Conservation (phyloP, 2,888 invertebrate genomes). For the Flexamia atlantica region DNA sequence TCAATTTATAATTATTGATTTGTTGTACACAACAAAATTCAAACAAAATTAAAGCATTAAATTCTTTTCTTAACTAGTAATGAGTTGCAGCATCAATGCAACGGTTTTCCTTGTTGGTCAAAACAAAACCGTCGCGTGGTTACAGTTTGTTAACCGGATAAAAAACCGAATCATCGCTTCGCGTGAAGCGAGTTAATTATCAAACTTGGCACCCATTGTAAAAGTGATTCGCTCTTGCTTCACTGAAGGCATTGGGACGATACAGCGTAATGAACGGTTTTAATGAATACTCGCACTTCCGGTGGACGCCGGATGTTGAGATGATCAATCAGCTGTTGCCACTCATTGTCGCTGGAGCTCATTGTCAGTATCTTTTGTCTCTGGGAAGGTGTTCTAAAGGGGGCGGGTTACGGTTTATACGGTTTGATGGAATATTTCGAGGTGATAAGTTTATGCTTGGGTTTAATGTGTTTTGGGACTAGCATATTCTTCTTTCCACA, state of each 20-base stretch:
- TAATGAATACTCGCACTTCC: constrained; percentile 43
- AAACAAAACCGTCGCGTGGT: too few species aligned
- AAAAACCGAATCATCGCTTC: constrained; percentile 14
- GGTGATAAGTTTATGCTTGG: too few species aligned
- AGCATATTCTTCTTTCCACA: too few species aligned
- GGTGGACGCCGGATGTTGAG: constrained; percentile 43
- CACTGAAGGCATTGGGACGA: constrained; percentile 27
- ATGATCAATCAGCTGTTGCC: constrained; percentile 34
- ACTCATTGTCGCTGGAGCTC: background rate
- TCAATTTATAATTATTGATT: too few species aligned
- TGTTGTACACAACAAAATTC: too few species aligned
- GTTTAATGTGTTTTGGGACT: too few species aligned
- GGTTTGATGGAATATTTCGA: too few species aligned
- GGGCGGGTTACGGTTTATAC: background rate
- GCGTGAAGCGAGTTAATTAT: constrained; percentile 1
- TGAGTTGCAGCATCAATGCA: too few species aligned
- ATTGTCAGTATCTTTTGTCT: constrained; percentile 19
- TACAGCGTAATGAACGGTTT: constrained; percentile 28
- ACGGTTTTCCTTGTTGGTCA: too few species aligned
- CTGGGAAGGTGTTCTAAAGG: background rate
- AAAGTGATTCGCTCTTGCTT: constrained; percentile 33
- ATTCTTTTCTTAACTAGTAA: too few species aligned
- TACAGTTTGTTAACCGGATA: too few species aligned
- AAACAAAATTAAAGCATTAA: too few species aligned
- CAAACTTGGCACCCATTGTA: constrained; percentile 22